A percentile compares a stretch with the other conserved stretches of the same genome.
These are phyloP conservation scores for Spodoptera exigua DNA, from an alignment of 2,888 invertebrate genomes.

Conservation along the genomic window DNA sequence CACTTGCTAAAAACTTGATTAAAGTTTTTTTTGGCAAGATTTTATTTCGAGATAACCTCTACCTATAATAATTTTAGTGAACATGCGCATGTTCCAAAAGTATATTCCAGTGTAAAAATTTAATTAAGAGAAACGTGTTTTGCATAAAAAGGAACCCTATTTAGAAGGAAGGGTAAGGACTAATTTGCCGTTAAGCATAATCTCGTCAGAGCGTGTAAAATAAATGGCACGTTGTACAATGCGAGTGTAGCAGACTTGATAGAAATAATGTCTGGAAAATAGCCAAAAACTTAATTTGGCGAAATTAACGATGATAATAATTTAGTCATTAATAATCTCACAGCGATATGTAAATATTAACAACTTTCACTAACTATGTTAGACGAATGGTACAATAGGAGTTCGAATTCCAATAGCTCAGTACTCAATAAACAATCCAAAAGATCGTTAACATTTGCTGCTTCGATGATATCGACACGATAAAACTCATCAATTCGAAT, in stretches of 20 bases:
- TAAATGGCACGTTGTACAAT: constrained; percentile 15
- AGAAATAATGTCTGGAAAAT: constrained; percentile 24
- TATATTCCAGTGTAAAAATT: constrained; percentile 14
- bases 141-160: constrained; percentile 9
- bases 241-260: constrained; percentile 24
- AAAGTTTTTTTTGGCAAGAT: background rate
- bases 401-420: no score
- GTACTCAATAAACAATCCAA: no score
- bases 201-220: constrained; percentile 25
- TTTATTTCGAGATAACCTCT: constrained; percentile 2
- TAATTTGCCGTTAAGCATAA: constrained; percentile 17
- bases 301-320: constrained; percentile 6
- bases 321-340: constrained; percentile 21
- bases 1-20: background rate
- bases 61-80: background rate
- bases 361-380: background rate
- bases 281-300: constrained; percentile 29
- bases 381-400: background rate
- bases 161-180: constrained; percentile 4
- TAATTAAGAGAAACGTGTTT: constrained; percentile 37
- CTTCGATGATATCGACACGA: no score
- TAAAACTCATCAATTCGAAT: no score
- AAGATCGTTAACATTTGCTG: no score
- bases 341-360: constrained; percentile 1
- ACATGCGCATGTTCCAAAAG: constrained; percentile 5